Evolutionary conservation across 1,140 invertebrate species (phyloP), one percentile per base, ranked within the genome.

Genomic region (Drosophila arawakana): DNA sequence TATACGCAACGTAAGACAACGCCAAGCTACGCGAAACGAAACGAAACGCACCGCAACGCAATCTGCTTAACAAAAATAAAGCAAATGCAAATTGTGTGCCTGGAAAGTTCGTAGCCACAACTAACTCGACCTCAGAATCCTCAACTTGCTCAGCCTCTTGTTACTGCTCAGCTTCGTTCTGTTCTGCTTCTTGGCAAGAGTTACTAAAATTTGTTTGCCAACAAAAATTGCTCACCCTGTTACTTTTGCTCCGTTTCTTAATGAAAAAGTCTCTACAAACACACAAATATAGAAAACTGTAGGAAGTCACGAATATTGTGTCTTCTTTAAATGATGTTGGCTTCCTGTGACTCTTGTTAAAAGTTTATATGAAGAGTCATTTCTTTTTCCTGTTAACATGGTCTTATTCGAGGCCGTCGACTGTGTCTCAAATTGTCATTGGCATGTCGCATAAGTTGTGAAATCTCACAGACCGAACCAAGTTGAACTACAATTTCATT

Each of bases 401-500:
- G 18, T 34, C 34, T 21, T 18, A 46, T 9, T 43, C 7, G 49
- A 44, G 34, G 43, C 21, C 39, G 44, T 61, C 30, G n/a, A n/a
- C 50, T 34, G 50, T 43, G 39, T 58, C 37, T 46, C 44, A 59
- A 59, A 63, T 75, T 54, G 58, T 69, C 65, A 73, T 69, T 62
- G 66, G 11, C 30, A 43, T 68, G 63, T 57, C 63, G 49, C 55
- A 74, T 46, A 47, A 63, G 52, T 63, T 52, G n/a, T 63, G 67
- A 65, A 73, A 68, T 73, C 57, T 61, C 71, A 15, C 49, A 44
- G 41, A 7, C 63, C 37, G 37, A 52, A 39, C 52, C 35, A 55
- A 55, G 67, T 70, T 75, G 59, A 78, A 81, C 74, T 84, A 81
- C 85, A 89, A 83, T 89, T 89, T 89, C 78, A 89, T 89, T 89